Evolutionary conservation across 2,113 vertebrate genomes (phyloP).

Genomic region (Fukomys damarensis): DNA sequence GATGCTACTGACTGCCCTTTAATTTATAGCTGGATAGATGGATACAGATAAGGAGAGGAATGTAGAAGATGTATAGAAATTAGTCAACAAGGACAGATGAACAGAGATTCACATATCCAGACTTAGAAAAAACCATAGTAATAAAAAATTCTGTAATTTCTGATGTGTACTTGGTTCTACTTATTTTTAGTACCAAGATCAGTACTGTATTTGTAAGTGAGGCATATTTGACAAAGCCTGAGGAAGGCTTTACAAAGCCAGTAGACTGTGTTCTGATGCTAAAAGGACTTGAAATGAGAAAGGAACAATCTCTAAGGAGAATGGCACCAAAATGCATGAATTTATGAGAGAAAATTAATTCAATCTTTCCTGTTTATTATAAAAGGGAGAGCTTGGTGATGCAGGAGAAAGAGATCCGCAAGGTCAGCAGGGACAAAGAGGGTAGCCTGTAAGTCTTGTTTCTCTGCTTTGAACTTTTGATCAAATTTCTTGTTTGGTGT

Average conservation of each 20-base stretch:
- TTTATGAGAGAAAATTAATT: constrained; percentile 35
- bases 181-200: neutral
- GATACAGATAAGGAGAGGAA: neutral
- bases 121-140: neutral
- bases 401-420: constrained; percentile 83
- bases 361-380: constrained; percentile 23
- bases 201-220: neutral
- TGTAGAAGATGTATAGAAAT: neutral
- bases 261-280: neutral
- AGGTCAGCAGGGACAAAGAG: constrained; percentile 87
- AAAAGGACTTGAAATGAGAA: neutral
- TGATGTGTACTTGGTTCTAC: neutral
- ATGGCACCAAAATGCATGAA: neutral
- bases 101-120: neutral
- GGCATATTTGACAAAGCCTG: neutral
- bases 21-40: neutral
- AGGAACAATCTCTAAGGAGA: neutral
- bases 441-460: constrained; percentile 86
- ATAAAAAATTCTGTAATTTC: neutral
- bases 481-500: constrained; percentile 17
- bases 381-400: constrained; percentile 90
- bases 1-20: neutral
- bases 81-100: neutral
- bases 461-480: neutral
- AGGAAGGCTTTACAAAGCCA: neutral